Percentiles rank a stretch among this genome's conserved stretches.
Conservation (phyloP, 2,888 invertebrate species). For the Platycnemis pennipes region DNA sequence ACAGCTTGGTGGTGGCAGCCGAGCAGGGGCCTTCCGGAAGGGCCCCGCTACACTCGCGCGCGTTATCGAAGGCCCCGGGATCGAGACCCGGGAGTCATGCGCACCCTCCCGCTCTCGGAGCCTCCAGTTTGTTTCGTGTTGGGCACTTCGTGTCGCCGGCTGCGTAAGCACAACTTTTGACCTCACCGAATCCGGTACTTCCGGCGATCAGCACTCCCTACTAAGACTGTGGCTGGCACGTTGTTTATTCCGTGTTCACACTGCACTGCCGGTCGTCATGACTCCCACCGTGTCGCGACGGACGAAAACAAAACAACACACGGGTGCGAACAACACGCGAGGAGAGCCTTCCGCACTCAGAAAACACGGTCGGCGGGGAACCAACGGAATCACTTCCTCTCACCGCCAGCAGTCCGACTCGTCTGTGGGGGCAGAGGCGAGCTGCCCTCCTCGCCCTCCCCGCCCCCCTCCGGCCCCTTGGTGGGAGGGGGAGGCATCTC, state of each 20-base stretch:
- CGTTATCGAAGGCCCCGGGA: slow-evolving; percentile 57
- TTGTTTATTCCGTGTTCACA: background rate
- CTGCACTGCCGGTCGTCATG: background rate
- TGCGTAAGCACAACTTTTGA: background rate
- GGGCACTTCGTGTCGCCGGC: background rate
- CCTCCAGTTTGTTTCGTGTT: background rate
- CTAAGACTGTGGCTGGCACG: background rate
- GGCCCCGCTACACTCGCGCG: slow-evolving; percentile 54
- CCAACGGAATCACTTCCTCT: slow-evolving; percentile 23
- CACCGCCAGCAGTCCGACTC: slow-evolving; percentile 55
- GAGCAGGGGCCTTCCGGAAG: background rate
- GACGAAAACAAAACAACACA: background rate
- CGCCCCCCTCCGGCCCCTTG: background rate
- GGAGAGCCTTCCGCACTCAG: background rate
- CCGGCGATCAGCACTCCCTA: background rate
- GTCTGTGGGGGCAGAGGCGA: slow-evolving; percentile 21
- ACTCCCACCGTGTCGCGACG: background rate
- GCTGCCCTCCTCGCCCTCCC: background rate
- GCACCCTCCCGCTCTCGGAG: slow-evolving; percentile 31
- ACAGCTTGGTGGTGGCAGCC: slow-evolving; percentile 84
- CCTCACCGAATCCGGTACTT: background rate
- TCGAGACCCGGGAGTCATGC: slow-evolving; percentile 64
- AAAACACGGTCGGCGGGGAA: background rate
- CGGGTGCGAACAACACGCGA: background rate
- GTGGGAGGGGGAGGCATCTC: background rate